A percentile compares a stretch with the other conserved stretches of the same genome.
Conservation (phyloP, 2,113 vertebrate species). For the Antigone vipio region DNA sequence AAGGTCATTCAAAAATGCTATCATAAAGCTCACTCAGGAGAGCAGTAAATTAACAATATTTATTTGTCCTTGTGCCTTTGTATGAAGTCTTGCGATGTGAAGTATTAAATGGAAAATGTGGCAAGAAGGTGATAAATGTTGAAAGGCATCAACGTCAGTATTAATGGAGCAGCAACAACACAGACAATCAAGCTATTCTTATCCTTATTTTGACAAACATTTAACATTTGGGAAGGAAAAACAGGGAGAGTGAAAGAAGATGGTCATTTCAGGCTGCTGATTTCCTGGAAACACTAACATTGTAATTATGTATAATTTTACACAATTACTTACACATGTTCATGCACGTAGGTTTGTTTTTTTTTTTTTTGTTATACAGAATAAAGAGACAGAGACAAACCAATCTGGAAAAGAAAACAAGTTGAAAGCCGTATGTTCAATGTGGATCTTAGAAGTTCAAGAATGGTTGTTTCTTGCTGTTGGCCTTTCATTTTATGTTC, state of each 20-base stretch:
- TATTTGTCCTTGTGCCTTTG: not conserved
- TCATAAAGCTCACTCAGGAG: slow-evolving; percentile 11
- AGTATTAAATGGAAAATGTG: slow-evolving; percentile 14
- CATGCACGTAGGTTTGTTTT: not conserved
- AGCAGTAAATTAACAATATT: slow-evolving; percentile 35
- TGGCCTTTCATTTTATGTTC: not conserved
- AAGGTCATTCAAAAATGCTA: slow-evolving; percentile 55
- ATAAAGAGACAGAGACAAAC: not conserved
- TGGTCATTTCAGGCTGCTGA: not conserved
- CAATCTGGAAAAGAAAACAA: not conserved
- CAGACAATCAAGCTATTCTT: not conserved
- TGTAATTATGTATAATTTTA: not conserved
- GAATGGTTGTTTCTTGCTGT: not conserved
- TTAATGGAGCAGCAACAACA: not conserved
- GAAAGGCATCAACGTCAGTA: not conserved
- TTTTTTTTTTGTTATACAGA: not conserved
- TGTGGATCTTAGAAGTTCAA: not conserved
- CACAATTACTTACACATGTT: not conserved
- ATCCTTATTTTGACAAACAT: not conserved
- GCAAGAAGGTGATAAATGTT: slow-evolving; percentile 28
- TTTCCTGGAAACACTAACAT: not conserved
- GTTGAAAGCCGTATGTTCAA: not conserved
- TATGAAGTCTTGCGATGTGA: slow-evolving; percentile 38
- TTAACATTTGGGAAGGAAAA: not conserved
- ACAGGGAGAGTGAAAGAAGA: not conserved